These are phyloP conservation scores for Drosophila nigromelanica DNA, from an alignment of 1,140 invertebrate species.

Conservation along the genomic window DNA sequence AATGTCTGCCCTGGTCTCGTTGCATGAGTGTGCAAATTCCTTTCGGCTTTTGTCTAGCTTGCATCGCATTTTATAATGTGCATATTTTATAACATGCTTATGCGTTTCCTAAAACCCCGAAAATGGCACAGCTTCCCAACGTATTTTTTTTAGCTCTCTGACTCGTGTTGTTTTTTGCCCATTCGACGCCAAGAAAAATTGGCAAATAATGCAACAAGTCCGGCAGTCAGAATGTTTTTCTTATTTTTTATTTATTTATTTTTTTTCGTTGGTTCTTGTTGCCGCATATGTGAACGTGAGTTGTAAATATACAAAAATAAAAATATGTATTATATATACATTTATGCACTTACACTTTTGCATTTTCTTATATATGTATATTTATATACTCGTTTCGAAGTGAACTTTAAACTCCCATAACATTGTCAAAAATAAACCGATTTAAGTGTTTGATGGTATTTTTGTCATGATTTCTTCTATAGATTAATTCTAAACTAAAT, in stretches of 20 bases:
- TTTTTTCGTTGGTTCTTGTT: not conserved
- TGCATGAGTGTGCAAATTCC: slow-evolving; percentile 71
- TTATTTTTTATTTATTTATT: not conserved
- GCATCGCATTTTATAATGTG: slow-evolving; percentile 72
- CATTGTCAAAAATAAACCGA: too few species aligned
- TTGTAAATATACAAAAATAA: too few species aligned
- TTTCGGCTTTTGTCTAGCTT: slow-evolving; percentile 76
- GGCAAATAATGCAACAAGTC: slow-evolving; percentile 74
- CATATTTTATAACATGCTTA: slow-evolving; percentile 79
- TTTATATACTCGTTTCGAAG: too few species aligned
- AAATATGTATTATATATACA: too few species aligned
- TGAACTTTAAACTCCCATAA: too few species aligned
- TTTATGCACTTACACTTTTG: too few species aligned
- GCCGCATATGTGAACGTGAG: not conserved
- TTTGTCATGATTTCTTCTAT: too few species aligned
- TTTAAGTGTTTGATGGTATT: too few species aligned
- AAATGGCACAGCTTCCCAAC: slow-evolving; percentile 25
- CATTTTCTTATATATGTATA: too few species aligned
- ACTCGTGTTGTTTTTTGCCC: not conserved
- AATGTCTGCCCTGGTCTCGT: slow-evolving; percentile 9
- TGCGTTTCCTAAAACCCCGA: slow-evolving; percentile 52
- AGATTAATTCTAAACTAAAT: too few species aligned
- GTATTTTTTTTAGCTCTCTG: not conserved
- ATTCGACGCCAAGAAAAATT: slow-evolving; percentile 18
- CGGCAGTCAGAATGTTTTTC: slow-evolving; percentile 14